Conservation (phyloP, 2,797 vertebrate species). For the Siniperca undulata region DNA sequence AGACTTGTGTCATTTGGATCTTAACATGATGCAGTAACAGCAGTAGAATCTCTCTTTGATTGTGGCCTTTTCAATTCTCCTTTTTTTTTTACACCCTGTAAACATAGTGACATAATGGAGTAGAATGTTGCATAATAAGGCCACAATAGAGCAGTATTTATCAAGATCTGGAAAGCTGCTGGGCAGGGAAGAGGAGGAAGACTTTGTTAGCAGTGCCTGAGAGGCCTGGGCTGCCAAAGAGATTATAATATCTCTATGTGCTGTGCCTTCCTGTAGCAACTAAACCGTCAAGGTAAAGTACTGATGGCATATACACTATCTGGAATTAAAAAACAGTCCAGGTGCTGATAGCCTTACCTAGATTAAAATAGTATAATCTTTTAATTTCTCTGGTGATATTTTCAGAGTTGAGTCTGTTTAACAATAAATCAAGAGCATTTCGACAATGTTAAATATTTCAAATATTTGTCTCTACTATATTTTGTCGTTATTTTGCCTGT, state of each 20-base stretch:
- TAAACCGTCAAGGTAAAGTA: constrained; percentile 36
- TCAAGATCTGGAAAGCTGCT: constrained; percentile 56
- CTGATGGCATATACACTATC: constrained; percentile 30
- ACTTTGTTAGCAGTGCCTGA: constrained; percentile 59
- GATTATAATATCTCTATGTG: constrained; percentile 53
- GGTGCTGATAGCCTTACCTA: constrained; percentile 11
- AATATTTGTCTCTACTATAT: constrained; percentile 8
- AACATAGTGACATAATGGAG: constrained; percentile 65
- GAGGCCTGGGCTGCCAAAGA: constrained; percentile 51
- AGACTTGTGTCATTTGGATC: constrained; percentile 41
- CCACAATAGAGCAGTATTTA: constrained; percentile 61
- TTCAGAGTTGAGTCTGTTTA: neutral
- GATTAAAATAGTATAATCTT: neutral
- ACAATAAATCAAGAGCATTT: neutral
- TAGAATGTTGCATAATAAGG: constrained; percentile 63
- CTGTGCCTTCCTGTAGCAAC: constrained; percentile 28
- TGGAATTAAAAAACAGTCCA: constrained; percentile 35
- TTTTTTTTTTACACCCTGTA: constrained; percentile 34
- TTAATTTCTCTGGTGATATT: neutral
- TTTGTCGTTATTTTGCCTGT: constrained; percentile 1
- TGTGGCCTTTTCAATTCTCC: constrained; percentile 40
- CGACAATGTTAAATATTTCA: constrained; percentile 6
- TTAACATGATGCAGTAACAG: constrained; percentile 27
- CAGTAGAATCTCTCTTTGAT: constrained; percentile 50
- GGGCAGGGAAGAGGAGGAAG: constrained; percentile 58